These are phyloP conservation scores for Cryptocephalus moraei DNA, from an alignment of 2,888 invertebrate genomes.

Conservation along the genomic window DNA sequence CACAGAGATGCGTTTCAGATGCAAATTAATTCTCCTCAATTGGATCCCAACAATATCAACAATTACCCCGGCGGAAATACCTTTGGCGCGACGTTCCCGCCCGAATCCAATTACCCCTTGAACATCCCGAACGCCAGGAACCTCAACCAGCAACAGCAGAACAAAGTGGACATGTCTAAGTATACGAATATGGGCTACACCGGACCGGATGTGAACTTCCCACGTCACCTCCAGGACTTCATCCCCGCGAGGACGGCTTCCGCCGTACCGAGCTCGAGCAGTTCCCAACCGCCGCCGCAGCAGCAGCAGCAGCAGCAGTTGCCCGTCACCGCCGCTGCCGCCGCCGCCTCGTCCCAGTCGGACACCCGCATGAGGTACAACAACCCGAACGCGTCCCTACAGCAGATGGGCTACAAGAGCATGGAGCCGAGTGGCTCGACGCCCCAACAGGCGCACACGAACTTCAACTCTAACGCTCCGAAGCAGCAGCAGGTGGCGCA, in stretches of 20 bases:
- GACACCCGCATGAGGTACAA: slow-evolving; percentile 11
- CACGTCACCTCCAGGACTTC: slow-evolving; percentile 1
- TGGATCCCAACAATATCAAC: neutral
- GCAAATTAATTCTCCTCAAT: neutral
- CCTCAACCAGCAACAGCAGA: slow-evolving; percentile 16
- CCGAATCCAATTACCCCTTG: slow-evolving; percentile 23
- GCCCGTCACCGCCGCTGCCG: neutral
- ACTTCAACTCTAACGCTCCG: slow-evolving; percentile 3
- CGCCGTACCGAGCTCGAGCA: neutral
- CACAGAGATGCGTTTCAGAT: neutral
- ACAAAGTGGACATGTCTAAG: slow-evolving; percentile 32
- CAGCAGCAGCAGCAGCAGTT: slow-evolving; percentile 2
- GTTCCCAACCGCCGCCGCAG: slow-evolving; percentile 18
- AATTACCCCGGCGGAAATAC: neutral
- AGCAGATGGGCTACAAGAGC: slow-evolving; percentile 17
- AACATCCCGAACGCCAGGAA: slow-evolving; percentile 25
- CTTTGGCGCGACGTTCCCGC: slow-evolving; percentile 14
- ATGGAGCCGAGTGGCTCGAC: slow-evolving; percentile 15
- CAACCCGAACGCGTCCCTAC: slow-evolving; percentile 14
- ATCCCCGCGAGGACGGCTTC: too few species aligned
- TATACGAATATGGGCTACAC: slow-evolving; percentile 36
- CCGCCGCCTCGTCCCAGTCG: slow-evolving; percentile 7
- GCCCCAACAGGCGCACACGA: slow-evolving; percentile 17
- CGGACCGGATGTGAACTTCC: slow-evolving; percentile 28
- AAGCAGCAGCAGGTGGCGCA: neutral